phyloP scores from a whole-genome alignment of 2,888 invertebrate species.

The Baronia brevicornis region DNA sequence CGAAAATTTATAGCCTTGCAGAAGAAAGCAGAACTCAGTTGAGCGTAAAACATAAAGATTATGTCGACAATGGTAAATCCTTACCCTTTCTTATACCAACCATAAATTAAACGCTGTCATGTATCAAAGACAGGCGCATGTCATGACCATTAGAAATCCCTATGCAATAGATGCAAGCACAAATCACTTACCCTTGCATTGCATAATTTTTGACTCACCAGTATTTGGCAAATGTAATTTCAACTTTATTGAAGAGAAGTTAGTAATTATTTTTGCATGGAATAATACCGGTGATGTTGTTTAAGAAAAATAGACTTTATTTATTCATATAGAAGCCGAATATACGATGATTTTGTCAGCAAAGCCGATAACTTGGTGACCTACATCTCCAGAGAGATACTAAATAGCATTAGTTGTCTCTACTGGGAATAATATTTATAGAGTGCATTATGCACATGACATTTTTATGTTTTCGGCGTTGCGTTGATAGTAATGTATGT shows the following conservation, averaged over 20 bases:
- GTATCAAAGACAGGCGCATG: slow-evolving; percentile 49
- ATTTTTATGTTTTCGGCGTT: slow-evolving; percentile 69
- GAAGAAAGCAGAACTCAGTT: slow-evolving; percentile 53
- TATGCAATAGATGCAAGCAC: slow-evolving; percentile 51
- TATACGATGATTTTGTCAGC: slow-evolving; percentile 26
- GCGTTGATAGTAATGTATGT: slow-evolving; percentile 48
- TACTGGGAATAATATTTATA: slow-evolving; percentile 69
- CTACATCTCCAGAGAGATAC: slow-evolving; percentile 69
- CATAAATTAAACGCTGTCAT: slow-evolving; percentile 61
- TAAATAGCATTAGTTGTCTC: slow-evolving; percentile 57
- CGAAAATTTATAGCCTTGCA: slow-evolving; percentile 47
- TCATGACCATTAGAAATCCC: slow-evolving; percentile 57
- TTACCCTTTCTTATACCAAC: slow-evolving; percentile 51
- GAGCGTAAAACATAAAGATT: slow-evolving; percentile 64
- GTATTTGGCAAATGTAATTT: slow-evolving; percentile 15
- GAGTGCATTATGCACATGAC: slow-evolving; percentile 72
- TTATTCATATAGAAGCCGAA: slow-evolving; percentile 27
- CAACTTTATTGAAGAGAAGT: slow-evolving; percentile 11
- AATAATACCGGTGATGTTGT: slow-evolving; percentile 9
- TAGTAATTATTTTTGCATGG: slow-evolving; percentile 19
- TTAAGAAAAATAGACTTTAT: slow-evolving; percentile 35
- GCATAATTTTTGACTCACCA: slow-evolving; percentile 23
- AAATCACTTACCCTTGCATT: slow-evolving; percentile 42
- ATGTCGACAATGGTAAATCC: slow-evolving; percentile 61
- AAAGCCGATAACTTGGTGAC: slow-evolving; percentile 55